A percentile compares a stretch with the other conserved stretches of the same genome.
Conservation (phyloP, 2,113 vertebrate species). For the Pseudonaja textilis region DNA sequence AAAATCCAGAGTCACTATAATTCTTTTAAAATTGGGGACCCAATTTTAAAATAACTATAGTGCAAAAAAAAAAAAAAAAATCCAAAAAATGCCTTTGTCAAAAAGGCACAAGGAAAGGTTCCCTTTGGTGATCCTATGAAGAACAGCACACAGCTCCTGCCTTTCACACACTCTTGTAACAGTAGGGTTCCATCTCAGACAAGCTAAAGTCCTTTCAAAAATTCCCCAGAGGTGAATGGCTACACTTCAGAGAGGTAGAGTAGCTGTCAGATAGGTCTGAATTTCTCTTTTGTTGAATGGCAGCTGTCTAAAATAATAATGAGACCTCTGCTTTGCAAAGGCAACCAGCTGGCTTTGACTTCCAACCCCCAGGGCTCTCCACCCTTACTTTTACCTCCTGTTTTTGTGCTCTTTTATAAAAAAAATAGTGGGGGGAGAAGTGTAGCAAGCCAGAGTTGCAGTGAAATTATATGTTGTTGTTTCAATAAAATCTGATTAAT, state of each 20-base stretch:
- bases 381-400: constrained; percentile 17
- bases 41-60: too few relatives aligned
- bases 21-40: not conserved
- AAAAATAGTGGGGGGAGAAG: not conserved
- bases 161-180: constrained; percentile 20
- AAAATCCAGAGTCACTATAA: not conserved
- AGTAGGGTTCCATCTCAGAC: constrained; percentile 31
- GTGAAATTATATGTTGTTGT: constrained; percentile 8
- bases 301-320: constrained; percentile 63
- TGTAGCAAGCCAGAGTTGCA: constrained; percentile 1
- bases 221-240: constrained; percentile 35
- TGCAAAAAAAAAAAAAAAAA: too few relatives aligned
- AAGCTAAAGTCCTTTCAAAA: constrained; percentile 49
- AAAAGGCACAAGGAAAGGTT: constrained; percentile 14
- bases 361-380: constrained; percentile 28
- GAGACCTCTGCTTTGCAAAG: constrained; percentile 56
- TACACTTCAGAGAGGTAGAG: constrained; percentile 36
- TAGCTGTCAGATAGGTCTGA: constrained; percentile 52
- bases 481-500: not conserved
- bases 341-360: constrained; percentile 54
- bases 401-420: constrained; percentile 3
- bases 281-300: constrained; percentile 51
- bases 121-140: constrained; percentile 36
- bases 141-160: constrained; percentile 34
- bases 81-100: not conserved